Evolutionary conservation across 2,888 invertebrate genomes (phyloP).

Genomic region (Hypselothyrea guttata): DNA sequence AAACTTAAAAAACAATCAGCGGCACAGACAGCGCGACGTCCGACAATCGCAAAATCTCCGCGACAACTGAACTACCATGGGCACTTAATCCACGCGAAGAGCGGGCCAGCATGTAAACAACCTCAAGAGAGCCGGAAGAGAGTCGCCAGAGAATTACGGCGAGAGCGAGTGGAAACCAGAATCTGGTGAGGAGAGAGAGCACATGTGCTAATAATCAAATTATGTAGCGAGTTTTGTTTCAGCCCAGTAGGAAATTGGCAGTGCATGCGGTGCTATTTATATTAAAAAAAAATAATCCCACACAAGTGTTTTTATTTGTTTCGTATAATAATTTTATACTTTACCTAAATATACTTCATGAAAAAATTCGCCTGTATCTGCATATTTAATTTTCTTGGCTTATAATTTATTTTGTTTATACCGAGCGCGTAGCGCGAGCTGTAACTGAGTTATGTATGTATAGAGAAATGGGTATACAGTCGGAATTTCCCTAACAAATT

Average conservation of each 20-base stretch:
- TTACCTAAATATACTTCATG: too few species aligned
- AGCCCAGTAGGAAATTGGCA: constrained; percentile 30
- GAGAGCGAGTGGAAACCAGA: constrained; percentile 9
- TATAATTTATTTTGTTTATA: too few species aligned
- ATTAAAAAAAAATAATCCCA: too few species aligned
- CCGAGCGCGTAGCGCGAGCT: too few species aligned
- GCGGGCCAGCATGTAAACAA: constrained; percentile 4
- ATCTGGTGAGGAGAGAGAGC: constrained; percentile 1
- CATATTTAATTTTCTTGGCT: too few species aligned
- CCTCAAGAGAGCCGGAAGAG: constrained; percentile 8
- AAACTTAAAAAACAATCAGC: neutral
- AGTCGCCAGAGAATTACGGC: neutral
- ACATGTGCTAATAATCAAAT: constrained; percentile 62
- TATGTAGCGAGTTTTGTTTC: constrained; percentile 26
- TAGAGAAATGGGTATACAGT: too few species aligned
- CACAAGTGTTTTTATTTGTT: too few species aligned
- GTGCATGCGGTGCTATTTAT: neutral
- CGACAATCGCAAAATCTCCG: constrained; percentile 38
- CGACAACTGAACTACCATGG: constrained; percentile 52
- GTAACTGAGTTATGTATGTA: too few species aligned
- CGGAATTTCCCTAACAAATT: too few species aligned
- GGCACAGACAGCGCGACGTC: constrained; percentile 40
- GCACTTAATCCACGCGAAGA: constrained; percentile 11
- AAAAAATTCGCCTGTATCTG: too few species aligned
- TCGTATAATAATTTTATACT: too few species aligned